phyloP scores from a whole-genome alignment of 2,113 vertebrate genomes.

The Leucosticte australis region DNA sequence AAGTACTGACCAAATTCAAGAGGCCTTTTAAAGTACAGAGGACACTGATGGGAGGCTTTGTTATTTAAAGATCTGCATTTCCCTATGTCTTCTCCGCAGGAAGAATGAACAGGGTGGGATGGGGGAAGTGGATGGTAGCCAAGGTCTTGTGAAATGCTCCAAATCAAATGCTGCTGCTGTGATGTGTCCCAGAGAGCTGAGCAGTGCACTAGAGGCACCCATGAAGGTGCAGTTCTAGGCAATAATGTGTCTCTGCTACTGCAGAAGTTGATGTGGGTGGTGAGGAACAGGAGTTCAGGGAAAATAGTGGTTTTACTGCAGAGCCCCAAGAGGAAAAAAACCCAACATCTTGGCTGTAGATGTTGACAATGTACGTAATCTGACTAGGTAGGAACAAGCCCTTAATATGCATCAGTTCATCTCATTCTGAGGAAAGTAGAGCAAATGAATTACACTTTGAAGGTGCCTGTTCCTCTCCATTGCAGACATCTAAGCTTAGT shows the following conservation, averaged over 20 bases:
- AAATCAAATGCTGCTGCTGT: background rate
- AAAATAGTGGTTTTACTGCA: background rate
- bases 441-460: background rate
- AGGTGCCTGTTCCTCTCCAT: background rate
- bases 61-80: background rate
- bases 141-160: background rate
- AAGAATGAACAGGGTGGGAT: background rate
- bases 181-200: background rate
- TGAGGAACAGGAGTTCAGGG: background rate
- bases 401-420: background rate
- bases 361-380: background rate
- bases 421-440: background rate
- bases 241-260: accelerated
- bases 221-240: background rate
- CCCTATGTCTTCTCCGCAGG: accelerated
- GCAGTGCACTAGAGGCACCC: background rate
- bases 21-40: background rate
- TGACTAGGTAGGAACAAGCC: background rate
- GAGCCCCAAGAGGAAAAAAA: background rate
- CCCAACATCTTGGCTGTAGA: background rate
- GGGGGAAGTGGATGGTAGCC: background rate
- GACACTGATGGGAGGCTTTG: background rate
- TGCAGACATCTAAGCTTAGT: background rate
- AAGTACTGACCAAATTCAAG: background rate
- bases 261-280: background rate